A percentile compares a stretch with the other conserved stretches of the same genome.
Evolutionary conservation across 2,113 vertebrate species (phyloP).

Genomic region (Notechis scutatus): DNA sequence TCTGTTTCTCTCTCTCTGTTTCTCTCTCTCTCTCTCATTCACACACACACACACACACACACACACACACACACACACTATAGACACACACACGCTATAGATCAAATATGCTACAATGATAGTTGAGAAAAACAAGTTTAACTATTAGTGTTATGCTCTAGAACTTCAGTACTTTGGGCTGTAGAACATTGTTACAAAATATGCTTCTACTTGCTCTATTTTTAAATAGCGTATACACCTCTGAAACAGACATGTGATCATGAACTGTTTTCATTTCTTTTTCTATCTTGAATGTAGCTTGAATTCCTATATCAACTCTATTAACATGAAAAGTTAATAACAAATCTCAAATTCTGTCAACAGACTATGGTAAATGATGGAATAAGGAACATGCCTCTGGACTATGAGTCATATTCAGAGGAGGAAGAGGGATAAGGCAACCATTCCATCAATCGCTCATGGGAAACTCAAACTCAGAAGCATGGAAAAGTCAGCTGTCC

Average conservation of each 20-base stretch:
- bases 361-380: background rate
- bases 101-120: background rate
- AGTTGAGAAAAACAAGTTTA: background rate
- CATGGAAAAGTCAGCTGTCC: background rate
- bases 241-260: background rate
- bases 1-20: too few species aligned
- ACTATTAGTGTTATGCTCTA: background rate
- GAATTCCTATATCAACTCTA: background rate
- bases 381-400: background rate
- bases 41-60: background rate
- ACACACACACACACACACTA: too few species aligned
- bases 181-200: background rate
- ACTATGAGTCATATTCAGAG: background rate
- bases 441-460: background rate
- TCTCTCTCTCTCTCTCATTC: background rate
- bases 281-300: background rate
- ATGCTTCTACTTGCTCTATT: background rate
- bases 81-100: background rate
- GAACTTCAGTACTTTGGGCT: background rate
- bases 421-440: background rate
- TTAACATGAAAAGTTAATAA: background rate
- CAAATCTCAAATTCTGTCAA: background rate
- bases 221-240: background rate
- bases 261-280: background rate
- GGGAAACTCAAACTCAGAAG: background rate